Percentiles rank a stretch among this genome's conserved stretches.
phyloP scores from a whole-genome alignment of 2,888 invertebrate genomes.

The Sphaerophoria taeniata region DNA sequence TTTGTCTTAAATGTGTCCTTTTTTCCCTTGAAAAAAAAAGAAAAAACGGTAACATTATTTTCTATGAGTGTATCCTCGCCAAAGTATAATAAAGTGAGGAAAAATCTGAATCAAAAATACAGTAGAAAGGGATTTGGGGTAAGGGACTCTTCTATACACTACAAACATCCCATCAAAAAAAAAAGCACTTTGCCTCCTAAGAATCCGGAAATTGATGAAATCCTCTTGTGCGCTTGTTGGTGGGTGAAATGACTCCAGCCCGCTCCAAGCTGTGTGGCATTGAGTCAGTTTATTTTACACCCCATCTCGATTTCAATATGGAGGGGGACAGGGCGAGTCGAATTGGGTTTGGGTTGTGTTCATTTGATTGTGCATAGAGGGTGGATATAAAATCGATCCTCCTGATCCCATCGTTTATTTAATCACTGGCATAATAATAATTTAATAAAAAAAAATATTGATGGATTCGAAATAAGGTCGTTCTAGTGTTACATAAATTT shows the following conservation, averaged over 20 bases:
- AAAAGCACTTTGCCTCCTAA: slow-evolving; percentile 17
- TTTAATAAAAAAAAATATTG: slow-evolving; percentile 61
- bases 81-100: slow-evolving; percentile 24
- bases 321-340: background rate
- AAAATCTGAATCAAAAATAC: slow-evolving; percentile 33
- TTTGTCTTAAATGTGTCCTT: slow-evolving; percentile 24
- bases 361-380: background rate
- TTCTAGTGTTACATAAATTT: too few species aligned
- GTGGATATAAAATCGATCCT: slow-evolving; percentile 27
- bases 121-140: background rate
- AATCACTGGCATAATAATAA: slow-evolving; percentile 67
- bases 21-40: background rate
- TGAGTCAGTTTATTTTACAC: slow-evolving; percentile 53
- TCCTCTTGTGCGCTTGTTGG: background rate
- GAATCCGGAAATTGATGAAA: slow-evolving; percentile 40
- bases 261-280: slow-evolving; percentile 4
- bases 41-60: slow-evolving; percentile 3
- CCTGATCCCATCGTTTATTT: slow-evolving; percentile 48
- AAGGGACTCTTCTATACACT: background rate
- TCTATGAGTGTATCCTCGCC: slow-evolving; percentile 17
- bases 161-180: background rate
- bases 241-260: background rate
- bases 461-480: slow-evolving; percentile 67
- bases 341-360: background rate
- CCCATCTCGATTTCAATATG: background rate